Evolutionary conservation across 1,140 invertebrate species (phyloP).

Genomic region (Dendrolimus punctatus): DNA sequence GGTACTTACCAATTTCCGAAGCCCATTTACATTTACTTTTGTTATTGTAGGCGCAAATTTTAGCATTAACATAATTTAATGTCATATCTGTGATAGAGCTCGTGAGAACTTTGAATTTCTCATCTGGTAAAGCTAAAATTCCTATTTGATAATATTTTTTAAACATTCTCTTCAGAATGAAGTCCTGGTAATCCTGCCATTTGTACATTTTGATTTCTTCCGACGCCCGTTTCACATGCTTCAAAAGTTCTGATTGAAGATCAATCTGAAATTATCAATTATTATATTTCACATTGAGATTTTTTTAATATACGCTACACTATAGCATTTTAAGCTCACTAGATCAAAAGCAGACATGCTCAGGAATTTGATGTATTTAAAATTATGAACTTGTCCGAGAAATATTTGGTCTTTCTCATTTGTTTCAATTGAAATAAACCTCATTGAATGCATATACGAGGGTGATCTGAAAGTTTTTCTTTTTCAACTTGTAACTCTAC

Average conservation of each 20-base stretch:
- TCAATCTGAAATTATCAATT: constrained; percentile 45
- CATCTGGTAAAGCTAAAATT: constrained; percentile 78
- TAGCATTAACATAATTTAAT: constrained; percentile 84
- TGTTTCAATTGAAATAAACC: too few species aligned
- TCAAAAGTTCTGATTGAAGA: constrained; percentile 56
- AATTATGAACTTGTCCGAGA: too few species aligned
- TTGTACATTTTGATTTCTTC: constrained; percentile 75
- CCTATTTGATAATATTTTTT: constrained; percentile 78
- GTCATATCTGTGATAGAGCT: constrained; percentile 82
- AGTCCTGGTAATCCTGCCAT: constrained; percentile 76
- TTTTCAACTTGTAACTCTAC: too few species aligned
- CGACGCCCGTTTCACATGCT: constrained; percentile 68
- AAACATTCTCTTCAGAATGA: constrained; percentile 77
- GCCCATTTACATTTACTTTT: constrained; percentile 78
- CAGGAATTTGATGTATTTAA: too few species aligned
- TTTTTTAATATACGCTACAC: too few species aligned
- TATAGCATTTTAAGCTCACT: too few species aligned
- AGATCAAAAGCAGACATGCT: too few species aligned
- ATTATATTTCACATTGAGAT: too few species aligned
- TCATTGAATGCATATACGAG: too few species aligned
- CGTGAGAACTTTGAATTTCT: constrained; percentile 76
- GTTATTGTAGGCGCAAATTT: constrained; percentile 82
- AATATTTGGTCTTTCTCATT: too few species aligned
- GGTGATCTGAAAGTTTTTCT: too few species aligned
- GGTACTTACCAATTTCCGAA: constrained; percentile 80